phyloP scores from a whole-genome alignment of 2,797 vertebrate genomes.

The Chaetophractus vellerosus region DNA sequence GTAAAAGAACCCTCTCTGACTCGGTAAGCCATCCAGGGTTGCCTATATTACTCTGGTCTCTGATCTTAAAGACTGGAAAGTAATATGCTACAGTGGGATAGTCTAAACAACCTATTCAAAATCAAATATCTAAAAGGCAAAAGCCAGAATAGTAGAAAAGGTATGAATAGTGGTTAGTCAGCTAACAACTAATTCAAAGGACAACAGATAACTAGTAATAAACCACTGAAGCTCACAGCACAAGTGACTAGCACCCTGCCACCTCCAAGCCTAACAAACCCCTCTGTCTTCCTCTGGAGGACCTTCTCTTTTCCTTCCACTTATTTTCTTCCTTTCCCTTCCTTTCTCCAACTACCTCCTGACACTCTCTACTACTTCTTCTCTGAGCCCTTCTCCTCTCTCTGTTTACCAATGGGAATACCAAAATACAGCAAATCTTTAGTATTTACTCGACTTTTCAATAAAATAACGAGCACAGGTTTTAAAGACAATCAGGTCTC shows the following conservation, averaged over 20 bases:
- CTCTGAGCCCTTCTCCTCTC: not conserved
- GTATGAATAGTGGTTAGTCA: not conserved
- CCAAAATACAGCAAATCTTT: conserved; percentile 20
- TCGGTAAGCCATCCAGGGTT: not conserved
- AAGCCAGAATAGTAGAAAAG: not conserved
- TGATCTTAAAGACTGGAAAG: not conserved
- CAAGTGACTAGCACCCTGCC: not conserved
- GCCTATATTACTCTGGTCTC: not conserved
- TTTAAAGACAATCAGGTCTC: conserved; percentile 50
- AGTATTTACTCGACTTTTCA: conserved; percentile 23
- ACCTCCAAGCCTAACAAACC: not conserved
- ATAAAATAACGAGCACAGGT: not conserved
- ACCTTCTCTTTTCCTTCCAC: not conserved
- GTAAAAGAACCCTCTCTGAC: not conserved
- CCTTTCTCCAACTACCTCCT: not conserved
- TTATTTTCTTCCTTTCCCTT: not conserved
- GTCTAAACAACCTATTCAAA: not conserved
- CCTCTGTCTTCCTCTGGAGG: not conserved
- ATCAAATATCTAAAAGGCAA: not conserved
- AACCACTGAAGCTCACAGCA: too few species aligned
- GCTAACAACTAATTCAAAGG: not conserved
- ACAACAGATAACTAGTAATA: not conserved
- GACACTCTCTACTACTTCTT: not conserved
- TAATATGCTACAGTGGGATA: not conserved
- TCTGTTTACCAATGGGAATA: conserved; percentile 18